Percentiles rank a stretch among this genome's conserved stretches.
Evolutionary conservation across 35 echinoderm and acorn worm species (phyloP).

Genomic region (Ptychodera flava): DNA sequence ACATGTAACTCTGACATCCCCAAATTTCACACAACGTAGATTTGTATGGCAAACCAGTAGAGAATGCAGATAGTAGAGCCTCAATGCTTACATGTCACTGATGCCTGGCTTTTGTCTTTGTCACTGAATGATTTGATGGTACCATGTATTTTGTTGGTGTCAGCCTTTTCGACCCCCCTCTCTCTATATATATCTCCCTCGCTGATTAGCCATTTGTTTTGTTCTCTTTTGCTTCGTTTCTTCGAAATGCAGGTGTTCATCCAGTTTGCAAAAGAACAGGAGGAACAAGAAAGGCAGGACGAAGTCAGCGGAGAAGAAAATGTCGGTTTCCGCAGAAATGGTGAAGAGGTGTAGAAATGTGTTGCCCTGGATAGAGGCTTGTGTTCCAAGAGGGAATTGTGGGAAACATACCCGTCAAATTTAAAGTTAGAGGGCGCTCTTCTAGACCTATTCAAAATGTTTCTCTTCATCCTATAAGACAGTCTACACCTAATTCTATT

Average conservation of each 20-base stretch:
- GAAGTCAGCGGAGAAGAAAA: not conserved
- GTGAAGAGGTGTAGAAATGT: not conserved
- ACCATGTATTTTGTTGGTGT: not conserved
- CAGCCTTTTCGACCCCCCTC: not conserved
- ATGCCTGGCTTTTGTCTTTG: not conserved
- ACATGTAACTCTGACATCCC: not conserved
- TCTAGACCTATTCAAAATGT: not conserved
- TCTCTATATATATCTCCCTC: not conserved
- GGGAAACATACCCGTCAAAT: not conserved
- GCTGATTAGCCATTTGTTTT: not conserved
- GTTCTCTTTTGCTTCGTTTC: not conserved
- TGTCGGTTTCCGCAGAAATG: not conserved
- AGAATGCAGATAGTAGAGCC: not conserved
- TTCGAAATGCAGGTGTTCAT: constrained; percentile 52
- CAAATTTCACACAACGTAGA: not conserved
- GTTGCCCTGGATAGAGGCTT: not conserved
- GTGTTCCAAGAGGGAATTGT: not conserved
- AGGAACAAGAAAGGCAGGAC: constrained; percentile 11
- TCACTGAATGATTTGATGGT: not conserved
- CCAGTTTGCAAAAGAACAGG: constrained; percentile 57
- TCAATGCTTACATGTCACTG: not conserved
- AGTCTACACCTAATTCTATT: no score
- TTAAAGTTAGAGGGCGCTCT: not conserved
- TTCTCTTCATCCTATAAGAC: no score
- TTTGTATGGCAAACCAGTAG: not conserved